phyloP scores from a whole-genome alignment of 92 coral and sea anemone species.

The Hydrozoanthus gracilis region DNA sequence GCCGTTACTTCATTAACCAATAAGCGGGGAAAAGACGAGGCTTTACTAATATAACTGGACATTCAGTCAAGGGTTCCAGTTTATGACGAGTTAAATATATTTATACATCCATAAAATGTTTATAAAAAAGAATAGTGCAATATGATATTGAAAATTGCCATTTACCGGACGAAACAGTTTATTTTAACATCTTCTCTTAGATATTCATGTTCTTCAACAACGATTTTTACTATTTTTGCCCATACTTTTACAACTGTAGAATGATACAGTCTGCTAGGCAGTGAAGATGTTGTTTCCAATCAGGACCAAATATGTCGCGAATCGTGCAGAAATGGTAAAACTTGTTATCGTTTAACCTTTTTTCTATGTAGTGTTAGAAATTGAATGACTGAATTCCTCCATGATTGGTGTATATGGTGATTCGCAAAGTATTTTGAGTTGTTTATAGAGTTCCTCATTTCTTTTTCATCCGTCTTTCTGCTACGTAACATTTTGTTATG shows the following conservation, averaged over 20 bases:
- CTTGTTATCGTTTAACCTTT: not conserved
- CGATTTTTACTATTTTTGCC: not conserved
- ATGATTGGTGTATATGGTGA: no score
- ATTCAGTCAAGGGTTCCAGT: not conserved
- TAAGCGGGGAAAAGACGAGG: not conserved
- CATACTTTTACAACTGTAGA: not conserved
- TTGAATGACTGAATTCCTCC: not conserved
- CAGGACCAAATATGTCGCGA: not conserved
- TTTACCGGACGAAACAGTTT: not conserved
- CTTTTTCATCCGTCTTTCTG: no score
- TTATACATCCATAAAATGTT: constrained; percentile 22
- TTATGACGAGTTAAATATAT: constrained; percentile 18
- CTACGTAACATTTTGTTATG: not conserved
- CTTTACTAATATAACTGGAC: not conserved
- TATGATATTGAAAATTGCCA: not conserved
- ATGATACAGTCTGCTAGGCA: not conserved
- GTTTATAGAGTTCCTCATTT: not conserved
- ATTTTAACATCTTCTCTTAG: not conserved
- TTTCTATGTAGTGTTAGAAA: not conserved
- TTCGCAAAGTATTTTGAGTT: not conserved
- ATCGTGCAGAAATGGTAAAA: not conserved
- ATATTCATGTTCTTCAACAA: not conserved
- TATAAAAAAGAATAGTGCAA: not conserved
- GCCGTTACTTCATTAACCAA: not conserved
- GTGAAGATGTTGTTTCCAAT: no score